phyloP scores from a whole-genome alignment of 2,888 invertebrate species.

The Aromia moschata region DNA sequence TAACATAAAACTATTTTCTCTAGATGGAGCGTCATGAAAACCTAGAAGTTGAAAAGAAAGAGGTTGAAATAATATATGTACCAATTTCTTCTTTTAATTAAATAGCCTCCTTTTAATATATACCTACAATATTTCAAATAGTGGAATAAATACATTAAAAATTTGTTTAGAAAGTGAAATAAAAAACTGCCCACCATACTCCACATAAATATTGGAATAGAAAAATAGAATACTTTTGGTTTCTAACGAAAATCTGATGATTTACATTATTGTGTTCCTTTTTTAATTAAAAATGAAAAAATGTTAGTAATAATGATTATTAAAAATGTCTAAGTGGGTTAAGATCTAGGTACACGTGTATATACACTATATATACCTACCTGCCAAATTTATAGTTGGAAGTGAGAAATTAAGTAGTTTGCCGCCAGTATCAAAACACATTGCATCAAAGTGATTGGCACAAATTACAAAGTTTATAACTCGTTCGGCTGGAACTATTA shows the following conservation, averaged over 20 bases:
- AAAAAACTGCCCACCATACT: neutral
- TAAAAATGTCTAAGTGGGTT: neutral
- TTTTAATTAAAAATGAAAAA: too few species aligned
- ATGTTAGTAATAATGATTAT: too few species aligned
- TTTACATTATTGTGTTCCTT: neutral
- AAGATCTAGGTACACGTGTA: neutral
- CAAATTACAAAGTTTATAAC: conserved; percentile 1
- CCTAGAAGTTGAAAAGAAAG: neutral
- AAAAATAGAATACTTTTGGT: neutral
- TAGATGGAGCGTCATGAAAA: neutral
- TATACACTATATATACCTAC: neutral
- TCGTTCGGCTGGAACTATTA: neutral
- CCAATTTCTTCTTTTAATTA: neutral
- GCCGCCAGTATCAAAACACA: neutral
- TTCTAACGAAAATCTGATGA: neutral
- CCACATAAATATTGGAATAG: neutral
- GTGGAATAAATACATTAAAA: neutral
- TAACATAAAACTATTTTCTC: neutral
- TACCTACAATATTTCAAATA: neutral
- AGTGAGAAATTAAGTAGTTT: neutral
- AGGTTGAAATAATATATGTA: neutral
- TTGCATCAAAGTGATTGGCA: neutral
- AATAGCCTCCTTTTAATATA: neutral
- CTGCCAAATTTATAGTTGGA: neutral
- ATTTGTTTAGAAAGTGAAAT: neutral